phyloP scores from a whole-genome alignment of 37 sponge, comb jelly and placozoan genomes.

The Halisarca cf. caerulea region DNA sequence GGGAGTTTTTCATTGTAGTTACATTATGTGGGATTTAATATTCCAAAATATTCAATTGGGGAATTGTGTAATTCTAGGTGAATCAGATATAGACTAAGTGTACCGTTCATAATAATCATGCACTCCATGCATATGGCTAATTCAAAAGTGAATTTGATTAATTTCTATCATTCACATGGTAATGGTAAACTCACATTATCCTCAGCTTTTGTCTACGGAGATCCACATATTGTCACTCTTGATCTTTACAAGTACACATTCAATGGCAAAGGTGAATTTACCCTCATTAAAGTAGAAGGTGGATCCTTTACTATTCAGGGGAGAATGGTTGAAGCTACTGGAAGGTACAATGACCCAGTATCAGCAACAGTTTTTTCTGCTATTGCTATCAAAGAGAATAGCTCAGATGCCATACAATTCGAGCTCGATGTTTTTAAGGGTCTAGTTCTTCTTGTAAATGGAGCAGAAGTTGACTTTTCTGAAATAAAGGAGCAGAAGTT shows the following conservation, averaged over 20 bases:
- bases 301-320: constrained; percentile 63
- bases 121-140: too few species aligned
- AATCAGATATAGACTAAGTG: too few species aligned
- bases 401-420: constrained; percentile 35
- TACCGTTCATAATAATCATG: too few species aligned
- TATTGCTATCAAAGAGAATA: constrained; percentile 36
- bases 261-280: constrained; percentile 76
- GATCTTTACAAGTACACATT: constrained; percentile 68
- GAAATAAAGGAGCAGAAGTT: not conserved
- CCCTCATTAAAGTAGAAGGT: constrained; percentile 42
- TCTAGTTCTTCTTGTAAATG: constrained; percentile 5
- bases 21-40: too few species aligned
- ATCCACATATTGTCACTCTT: constrained; percentile 73
- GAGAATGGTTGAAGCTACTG: constrained; percentile 44
- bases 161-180: too few species aligned
- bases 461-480: not conserved
- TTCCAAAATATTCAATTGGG: too few species aligned
- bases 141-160: too few species aligned
- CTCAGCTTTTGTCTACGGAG: constrained; percentile 60
- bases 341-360: not conserved
- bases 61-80: too few species aligned
- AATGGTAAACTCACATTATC: too few species aligned
- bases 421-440: constrained; percentile 5
- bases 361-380: constrained; percentile 70
- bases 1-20: too few species aligned